Percentiles rank a stretch among this genome's conserved stretches.
Conservation (phyloP, 2,797 vertebrate genomes). For the Ctenosaura bakeri region DNA sequence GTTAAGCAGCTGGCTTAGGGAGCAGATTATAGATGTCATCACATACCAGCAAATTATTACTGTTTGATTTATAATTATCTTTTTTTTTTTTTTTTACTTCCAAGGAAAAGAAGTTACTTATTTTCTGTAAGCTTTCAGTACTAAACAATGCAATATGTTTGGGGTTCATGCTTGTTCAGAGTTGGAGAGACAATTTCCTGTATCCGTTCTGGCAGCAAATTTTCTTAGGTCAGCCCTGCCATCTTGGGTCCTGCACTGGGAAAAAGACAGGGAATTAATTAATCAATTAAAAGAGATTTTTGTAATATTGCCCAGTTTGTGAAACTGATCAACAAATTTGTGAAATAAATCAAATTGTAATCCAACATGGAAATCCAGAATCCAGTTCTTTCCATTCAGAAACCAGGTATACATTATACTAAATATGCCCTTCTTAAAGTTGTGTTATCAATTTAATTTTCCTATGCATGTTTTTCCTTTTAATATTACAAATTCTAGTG, state of each 20-base stretch:
- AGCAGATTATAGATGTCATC: neutral
- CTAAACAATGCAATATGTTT: neutral
- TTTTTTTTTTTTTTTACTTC: neutral
- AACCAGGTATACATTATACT: too few species aligned
- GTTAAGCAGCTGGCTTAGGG: neutral
- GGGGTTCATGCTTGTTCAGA: neutral
- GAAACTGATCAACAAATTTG: too few species aligned
- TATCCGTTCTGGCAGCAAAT: neutral
- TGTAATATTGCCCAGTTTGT: too few species aligned
- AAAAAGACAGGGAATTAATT: too few species aligned
- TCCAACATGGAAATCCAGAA: too few species aligned
- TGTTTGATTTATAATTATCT: neutral
- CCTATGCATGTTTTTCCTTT: neutral
- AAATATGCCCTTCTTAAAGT: too few species aligned
- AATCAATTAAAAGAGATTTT: too few species aligned
- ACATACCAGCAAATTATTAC: neutral
- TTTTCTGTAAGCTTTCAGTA: neutral
- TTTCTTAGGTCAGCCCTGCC: neutral
- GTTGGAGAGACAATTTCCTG: neutral
- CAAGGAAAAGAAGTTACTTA: neutral
- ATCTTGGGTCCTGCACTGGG: too few species aligned
- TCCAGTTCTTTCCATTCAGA: too few species aligned
- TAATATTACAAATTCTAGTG: neutral
- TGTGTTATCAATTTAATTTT: neutral
- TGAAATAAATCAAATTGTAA: too few species aligned